These are phyloP conservation scores for Cervus canadensis DNA, from an alignment of 2,113 vertebrate species.

Conservation along the genomic window DNA sequence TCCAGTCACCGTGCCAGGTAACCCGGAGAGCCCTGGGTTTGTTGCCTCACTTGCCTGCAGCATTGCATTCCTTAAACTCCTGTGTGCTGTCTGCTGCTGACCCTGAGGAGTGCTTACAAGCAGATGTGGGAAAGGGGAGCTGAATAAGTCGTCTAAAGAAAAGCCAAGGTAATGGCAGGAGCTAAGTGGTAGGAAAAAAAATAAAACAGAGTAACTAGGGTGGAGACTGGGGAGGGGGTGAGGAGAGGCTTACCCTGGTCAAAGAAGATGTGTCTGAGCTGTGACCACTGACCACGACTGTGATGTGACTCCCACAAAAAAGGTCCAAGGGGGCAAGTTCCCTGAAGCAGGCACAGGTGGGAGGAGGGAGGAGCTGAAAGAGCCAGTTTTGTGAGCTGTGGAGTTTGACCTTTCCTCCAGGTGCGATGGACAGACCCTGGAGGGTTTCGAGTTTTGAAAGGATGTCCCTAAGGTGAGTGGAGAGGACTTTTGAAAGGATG, in stretches of 20 bases:
- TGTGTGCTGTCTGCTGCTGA: neutral
- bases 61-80: neutral
- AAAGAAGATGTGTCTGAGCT: neutral
- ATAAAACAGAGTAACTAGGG: neutral
- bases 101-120: neutral
- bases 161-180: neutral
- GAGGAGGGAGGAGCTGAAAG: neutral
- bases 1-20: neutral
- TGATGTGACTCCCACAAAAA: neutral
- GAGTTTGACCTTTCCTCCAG: neutral
- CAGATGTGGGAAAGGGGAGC: neutral
- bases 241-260: neutral
- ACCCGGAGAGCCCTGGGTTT: neutral
- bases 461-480: too few relatives aligned
- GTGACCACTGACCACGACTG: neutral
- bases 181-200: neutral
- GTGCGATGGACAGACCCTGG: fast-evolving
- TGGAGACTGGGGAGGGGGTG: neutral
- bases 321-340: neutral
- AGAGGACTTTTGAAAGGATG: neutral
- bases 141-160: neutral
- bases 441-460: neutral
- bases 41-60: too few relatives aligned
- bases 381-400: neutral
- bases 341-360: neutral